Evolutionary conservation across 2,888 invertebrate genomes (phyloP), one percentile per base, ranked within the genome.

Genomic region (Andrena marginata): DNA sequence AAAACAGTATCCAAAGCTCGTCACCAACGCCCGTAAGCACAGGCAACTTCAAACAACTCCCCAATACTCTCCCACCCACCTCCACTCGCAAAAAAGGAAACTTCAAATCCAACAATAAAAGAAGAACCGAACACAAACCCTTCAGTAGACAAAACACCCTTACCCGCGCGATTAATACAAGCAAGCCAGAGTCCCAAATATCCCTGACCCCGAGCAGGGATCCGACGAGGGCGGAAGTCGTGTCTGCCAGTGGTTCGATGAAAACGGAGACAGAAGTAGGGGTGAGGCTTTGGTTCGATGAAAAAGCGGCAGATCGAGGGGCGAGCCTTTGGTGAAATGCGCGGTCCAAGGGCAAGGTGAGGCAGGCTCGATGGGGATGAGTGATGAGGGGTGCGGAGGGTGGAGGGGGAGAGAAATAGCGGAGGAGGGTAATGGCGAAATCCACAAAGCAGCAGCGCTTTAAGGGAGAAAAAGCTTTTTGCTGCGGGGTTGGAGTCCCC

Each of bases 401-500:
- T 26, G n/a, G 59, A 56, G 33, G 68, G 20, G 16, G 13, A 35
- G 67, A 35, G 7, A 49, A 23, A 29, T 13, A 54, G 54, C 16
- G 67, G 63, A 29, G 33, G 29, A 16, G 16, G 54, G 77, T 8
- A 42, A 48, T 35, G 59, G 16, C 72, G 70, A 69, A 73, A n/a
- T 67, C 54, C 49, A 72, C 77, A 85, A 85, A 85, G 82, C 82
- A 75, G 51, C 78, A 75, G 65, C 74, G 83, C 77, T 80, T 82
- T 68, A 78, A 82, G 84, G 87, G 84, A 82, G 85, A 84, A 86
- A 85, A 80, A 80, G 62, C 77, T 64, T 77, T 83, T 80, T 78
- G 85, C 79, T 77, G 73, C 49, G 82, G 77, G 84, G 88, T 77
- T 88, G 81, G 56, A 70, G 72, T 78, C 77, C 78, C 74, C 80